phyloP scores from a whole-genome alignment of 2,888 invertebrate species.

The Torymus texanus region DNA sequence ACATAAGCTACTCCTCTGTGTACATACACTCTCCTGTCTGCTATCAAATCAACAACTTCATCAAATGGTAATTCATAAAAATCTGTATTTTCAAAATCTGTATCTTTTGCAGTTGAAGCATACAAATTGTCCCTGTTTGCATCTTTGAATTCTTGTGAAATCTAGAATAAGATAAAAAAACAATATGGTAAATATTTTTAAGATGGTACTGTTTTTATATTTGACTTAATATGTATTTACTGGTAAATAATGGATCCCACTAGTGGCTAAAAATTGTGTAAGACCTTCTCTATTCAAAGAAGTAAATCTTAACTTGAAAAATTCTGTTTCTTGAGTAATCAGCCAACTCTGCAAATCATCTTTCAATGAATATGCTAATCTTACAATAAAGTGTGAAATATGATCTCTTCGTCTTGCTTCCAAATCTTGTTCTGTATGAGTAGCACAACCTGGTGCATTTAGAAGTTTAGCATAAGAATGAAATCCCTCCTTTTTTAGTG shows the following conservation, averaged over 20 bases:
- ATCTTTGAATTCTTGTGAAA: constrained; percentile 82
- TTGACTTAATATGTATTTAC: constrained; percentile 61
- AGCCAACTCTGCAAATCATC: constrained; percentile 94
- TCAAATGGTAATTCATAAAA: constrained; percentile 91
- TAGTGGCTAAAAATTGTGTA: constrained; percentile 81
- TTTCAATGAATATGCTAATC: constrained; percentile 92
- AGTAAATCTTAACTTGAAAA: constrained; percentile 89
- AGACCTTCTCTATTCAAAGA: constrained; percentile 80
- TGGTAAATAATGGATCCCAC: constrained; percentile 82
- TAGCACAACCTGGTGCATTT: constrained; percentile 77
- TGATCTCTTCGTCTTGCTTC: constrained; percentile 87
- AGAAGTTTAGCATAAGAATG: constrained; percentile 81
- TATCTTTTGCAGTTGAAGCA: constrained; percentile 74
- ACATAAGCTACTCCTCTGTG: constrained; percentile 91
- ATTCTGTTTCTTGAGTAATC: constrained; percentile 89
- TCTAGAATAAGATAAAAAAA: constrained; percentile 68
- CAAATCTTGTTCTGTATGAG: constrained; percentile 78
- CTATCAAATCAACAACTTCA: constrained; percentile 91
- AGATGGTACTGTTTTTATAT: no score
- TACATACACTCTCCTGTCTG: constrained; percentile 86
- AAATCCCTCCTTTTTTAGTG: constrained; percentile 82
- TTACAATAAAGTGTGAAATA: constrained; percentile 93
- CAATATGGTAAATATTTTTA: neutral
- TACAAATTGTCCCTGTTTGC: constrained; percentile 75
- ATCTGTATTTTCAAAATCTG: constrained; percentile 80